A percentile compares a stretch with the other conserved stretches of the same genome.
Conservation (phyloP, 2,113 vertebrate species). For the Lates calcarifer region DNA sequence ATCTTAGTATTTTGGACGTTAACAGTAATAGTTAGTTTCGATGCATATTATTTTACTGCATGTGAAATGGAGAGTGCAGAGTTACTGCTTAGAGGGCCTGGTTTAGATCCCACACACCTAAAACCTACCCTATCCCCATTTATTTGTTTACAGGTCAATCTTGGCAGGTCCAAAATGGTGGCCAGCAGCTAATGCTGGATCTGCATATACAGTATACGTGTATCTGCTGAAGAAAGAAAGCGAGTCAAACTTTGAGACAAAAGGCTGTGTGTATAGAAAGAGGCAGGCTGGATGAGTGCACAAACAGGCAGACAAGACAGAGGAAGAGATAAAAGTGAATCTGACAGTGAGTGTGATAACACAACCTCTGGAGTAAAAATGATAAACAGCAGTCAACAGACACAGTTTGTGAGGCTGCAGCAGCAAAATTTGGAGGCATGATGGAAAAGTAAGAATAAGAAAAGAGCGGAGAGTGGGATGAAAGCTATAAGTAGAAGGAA, state of each 20-base stretch:
- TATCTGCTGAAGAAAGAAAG: slow-evolving; percentile 62
- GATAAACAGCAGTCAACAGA: neutral
- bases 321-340: slow-evolving; percentile 15
- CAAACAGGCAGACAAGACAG: slow-evolving; percentile 17
- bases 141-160: no score
- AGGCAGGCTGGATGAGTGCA: neutral
- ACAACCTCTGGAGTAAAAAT: slow-evolving; percentile 2
- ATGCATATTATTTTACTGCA: no score
- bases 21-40: no score
- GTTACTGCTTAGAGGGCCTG: no score
- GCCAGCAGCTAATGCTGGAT: no score
- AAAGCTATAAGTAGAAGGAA: slow-evolving; percentile 17
- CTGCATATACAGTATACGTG: no score
- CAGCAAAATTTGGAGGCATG: neutral
- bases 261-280: slow-evolving; percentile 7
- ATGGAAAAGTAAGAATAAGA: slow-evolving; percentile 8
- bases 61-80: no score
- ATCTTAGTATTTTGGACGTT: no score
- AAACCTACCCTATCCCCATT: no score
- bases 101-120: no score
- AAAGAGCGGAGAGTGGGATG: neutral
- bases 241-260: slow-evolving; percentile 45
- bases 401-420: neutral
- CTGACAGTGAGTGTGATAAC: slow-evolving; percentile 32
- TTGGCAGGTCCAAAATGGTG: no score